Evolutionary conservation across 2,797 vertebrate genomes (phyloP).

Genomic region (Otus scops): DNA sequence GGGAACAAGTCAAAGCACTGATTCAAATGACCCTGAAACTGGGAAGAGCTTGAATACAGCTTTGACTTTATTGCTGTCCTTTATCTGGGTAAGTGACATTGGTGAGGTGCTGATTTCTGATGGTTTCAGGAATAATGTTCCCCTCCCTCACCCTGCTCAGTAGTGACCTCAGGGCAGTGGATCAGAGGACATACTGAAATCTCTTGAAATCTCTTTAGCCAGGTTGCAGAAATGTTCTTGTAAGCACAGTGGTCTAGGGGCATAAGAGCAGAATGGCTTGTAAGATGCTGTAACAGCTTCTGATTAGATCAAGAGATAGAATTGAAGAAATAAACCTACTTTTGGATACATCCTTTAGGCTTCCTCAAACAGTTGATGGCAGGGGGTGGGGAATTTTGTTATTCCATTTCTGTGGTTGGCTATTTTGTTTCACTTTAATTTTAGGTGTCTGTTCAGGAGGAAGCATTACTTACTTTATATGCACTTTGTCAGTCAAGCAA

Average conservation of each 20-base stretch:
- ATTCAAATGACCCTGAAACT: neutral
- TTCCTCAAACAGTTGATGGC: neutral
- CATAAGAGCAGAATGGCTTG: neutral
- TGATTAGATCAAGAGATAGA: neutral
- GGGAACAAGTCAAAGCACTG: neutral
- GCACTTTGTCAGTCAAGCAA: neutral
- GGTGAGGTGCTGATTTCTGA: neutral
- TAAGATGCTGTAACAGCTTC: neutral
- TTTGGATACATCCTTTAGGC: neutral
- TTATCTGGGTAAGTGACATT: neutral
- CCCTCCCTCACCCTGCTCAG: neutral
- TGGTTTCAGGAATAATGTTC: neutral
- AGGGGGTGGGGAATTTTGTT: neutral
- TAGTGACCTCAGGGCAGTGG: neutral
- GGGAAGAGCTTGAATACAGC: neutral
- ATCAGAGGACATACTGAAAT: neutral
- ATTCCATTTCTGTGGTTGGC: neutral
- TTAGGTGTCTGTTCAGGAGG: neutral
- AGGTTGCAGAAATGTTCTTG: neutral
- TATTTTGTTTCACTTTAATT: neutral
- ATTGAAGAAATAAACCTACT: neutral
- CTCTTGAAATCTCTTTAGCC: neutral
- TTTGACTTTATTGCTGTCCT: neutral
- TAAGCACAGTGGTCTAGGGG: neutral
- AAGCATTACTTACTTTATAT: neutral